Evolutionary conservation across 2,888 invertebrate genomes (phyloP), one percentile per base, ranked within the genome.

Genomic region (Allygus modestus): DNA sequence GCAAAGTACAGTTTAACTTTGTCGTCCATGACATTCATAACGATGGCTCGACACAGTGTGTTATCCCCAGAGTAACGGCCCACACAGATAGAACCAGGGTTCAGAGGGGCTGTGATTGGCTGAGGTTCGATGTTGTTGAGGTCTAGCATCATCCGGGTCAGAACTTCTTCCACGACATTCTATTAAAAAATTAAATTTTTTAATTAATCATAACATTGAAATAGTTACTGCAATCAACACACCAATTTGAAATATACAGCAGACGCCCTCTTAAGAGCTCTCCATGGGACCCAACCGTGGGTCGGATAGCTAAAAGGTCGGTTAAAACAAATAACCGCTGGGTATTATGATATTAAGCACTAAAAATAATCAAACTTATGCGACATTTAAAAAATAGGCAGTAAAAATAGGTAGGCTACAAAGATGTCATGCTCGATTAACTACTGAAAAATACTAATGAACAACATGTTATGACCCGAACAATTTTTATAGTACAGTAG

Each of bases 1-100:
- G 96, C 95, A 89, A 95, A 96, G 88, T 94, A 95, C 5, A 96
- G 92, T 90, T 95, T 95, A 89, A 94, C 96, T 81, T 94, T 93
- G 26, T 94, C 93, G 85, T 94, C 94, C 51, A 94, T 94, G 65
- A 95, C 92, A 87, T 93, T 94, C 90, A 94, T 95, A 1, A 96
- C 94, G 51, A 96, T 94, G 43, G 96, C 96, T 87, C 97, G 92
- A 88, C 96, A 95, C 81, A 95, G 92, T 26, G 93, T 93, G 5
- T 93, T 92, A 88, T 95, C 95, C 86, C 92, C 93, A 0, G 94
- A 92, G 90, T 94, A 95, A 85, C 94, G 92, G 0, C 96, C 96
- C 12, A 96, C 92, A 88, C 96, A 96, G 0, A 96, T 94, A 20
- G 95, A 94, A 11, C 96, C 96, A 71, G 95, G 94, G 89, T 94